Evolutionary conservation across 2,113 vertebrate genomes (phyloP).

Genomic region (Phyllopteryx taeniolatus): DNA sequence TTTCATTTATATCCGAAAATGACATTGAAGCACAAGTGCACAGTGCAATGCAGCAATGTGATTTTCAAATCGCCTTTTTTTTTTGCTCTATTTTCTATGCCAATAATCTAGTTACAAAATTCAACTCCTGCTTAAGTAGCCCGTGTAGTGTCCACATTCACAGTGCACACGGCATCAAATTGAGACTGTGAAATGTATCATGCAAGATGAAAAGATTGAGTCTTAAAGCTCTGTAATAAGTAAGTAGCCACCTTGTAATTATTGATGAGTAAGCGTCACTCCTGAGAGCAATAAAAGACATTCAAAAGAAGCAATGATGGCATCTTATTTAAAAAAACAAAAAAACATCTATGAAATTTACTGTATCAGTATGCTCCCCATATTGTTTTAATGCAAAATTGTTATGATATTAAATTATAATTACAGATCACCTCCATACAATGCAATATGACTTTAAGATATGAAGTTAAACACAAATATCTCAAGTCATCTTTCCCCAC

Average conservation of each 20-base stretch:
- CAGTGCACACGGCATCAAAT: not conserved
- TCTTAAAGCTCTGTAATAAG: slow-evolving; percentile 5
- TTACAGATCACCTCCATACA: too few relatives aligned
- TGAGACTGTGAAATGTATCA: slow-evolving; percentile 25
- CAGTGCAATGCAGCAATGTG: too few relatives aligned
- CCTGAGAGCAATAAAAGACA: slow-evolving; percentile 8
- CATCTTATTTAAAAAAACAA: not conserved
- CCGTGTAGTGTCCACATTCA: slow-evolving; percentile 13
- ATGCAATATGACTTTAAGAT: too few relatives aligned
- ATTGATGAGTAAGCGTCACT: not conserved
- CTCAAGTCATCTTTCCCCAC: too few relatives aligned
- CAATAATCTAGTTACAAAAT: not conserved
- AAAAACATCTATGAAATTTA: not conserved
- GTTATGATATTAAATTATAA: too few relatives aligned
- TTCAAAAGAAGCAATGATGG: not conserved
- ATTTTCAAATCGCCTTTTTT: too few relatives aligned
- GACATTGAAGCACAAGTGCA: too few relatives aligned
- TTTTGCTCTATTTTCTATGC: not conserved
- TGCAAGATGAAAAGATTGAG: slow-evolving; percentile 11
- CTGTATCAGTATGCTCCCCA: too few relatives aligned
- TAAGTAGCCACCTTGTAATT: slow-evolving; percentile 18
- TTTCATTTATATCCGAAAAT: not conserved
- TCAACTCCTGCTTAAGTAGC: not conserved
- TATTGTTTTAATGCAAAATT: too few relatives aligned
- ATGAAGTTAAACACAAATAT: too few relatives aligned